Percentiles rank a stretch among this genome's conserved stretches.
These are phyloP conservation scores for Leptestheria dahalacensis DNA, from an alignment of 1,140 invertebrate species.

Conservation along the genomic window DNA sequence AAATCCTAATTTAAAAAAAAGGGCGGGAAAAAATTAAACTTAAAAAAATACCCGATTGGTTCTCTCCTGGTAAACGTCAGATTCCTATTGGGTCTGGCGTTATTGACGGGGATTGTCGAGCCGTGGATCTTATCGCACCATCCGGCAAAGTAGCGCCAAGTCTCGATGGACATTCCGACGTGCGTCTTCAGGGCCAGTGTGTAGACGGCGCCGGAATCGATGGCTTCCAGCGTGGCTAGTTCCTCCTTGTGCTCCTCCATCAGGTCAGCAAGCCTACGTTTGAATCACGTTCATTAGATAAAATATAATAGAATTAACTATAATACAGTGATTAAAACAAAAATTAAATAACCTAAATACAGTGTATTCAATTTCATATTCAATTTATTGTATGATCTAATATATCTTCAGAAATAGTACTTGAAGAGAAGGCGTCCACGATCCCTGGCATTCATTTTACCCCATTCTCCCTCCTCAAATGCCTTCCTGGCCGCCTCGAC, in stretches of 20 bases:
- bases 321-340: neutral
- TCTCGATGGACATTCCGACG: conserved; percentile 84
- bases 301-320: neutral
- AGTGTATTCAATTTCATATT: too few species aligned
- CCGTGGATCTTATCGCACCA: conserved; percentile 39
- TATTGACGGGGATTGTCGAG: conserved; percentile 42
- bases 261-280: conserved; percentile 63
- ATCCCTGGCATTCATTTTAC: conserved; percentile 69
- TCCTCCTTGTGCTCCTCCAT: conserved; percentile 91
- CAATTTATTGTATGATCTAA: too few species aligned
- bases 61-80: conserved; percentile 76
- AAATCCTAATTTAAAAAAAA: neutral
- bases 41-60: conserved; percentile 52
- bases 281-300: neutral
- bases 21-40: conserved; percentile 4
- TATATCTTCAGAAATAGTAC: too few species aligned
- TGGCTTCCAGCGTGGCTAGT: conserved; percentile 75
- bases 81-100: conserved; percentile 76
- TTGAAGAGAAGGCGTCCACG: conserved; percentile 54
- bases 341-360: neutral
- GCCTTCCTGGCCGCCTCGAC: conserved; percentile 70
- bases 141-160: conserved; percentile 64
- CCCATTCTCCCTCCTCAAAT: conserved; percentile 75
- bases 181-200: conserved; percentile 88
- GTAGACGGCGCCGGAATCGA: conserved; percentile 90